phyloP scores from a whole-genome alignment of 2,113 vertebrate genomes.

The Strix uralensis region DNA sequence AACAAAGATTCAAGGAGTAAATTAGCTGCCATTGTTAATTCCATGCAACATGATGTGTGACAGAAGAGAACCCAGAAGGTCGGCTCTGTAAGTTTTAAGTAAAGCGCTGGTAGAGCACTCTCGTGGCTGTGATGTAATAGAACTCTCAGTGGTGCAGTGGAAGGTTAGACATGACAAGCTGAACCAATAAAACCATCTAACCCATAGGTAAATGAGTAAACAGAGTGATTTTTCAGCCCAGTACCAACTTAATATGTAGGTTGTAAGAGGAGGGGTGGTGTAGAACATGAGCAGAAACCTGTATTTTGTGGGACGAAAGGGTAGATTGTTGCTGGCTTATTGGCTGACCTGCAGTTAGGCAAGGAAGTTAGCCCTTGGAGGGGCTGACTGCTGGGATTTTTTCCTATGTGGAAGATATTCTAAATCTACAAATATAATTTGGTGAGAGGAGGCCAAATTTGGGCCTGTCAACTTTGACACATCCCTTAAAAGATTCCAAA shows the following conservation, averaged over 20 bases:
- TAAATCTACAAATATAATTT: conserved; percentile 70
- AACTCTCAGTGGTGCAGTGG: neutral
- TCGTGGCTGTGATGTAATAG: neutral
- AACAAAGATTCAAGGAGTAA: neutral
- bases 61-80: neutral
- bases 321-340: neutral
- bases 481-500: conserved; percentile 70
- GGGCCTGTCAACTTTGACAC: conserved; percentile 74
- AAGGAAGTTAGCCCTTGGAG: conserved; percentile 12
- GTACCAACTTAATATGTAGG: neutral
- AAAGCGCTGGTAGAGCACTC: neutral
- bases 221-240: neutral
- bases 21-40: neutral
- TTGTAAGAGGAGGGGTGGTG: neutral
- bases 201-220: neutral
- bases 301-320: neutral
- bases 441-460: conserved; percentile 74
- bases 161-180: neutral
- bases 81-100: neutral
- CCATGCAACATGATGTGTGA: neutral
- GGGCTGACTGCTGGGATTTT: conserved; percentile 37
- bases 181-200: neutral
- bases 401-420: conserved; percentile 35
- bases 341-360: neutral
- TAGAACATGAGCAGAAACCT: neutral